Conservation (phyloP, 2,888 invertebrate species). For the Celastrina argiolus region DNA sequence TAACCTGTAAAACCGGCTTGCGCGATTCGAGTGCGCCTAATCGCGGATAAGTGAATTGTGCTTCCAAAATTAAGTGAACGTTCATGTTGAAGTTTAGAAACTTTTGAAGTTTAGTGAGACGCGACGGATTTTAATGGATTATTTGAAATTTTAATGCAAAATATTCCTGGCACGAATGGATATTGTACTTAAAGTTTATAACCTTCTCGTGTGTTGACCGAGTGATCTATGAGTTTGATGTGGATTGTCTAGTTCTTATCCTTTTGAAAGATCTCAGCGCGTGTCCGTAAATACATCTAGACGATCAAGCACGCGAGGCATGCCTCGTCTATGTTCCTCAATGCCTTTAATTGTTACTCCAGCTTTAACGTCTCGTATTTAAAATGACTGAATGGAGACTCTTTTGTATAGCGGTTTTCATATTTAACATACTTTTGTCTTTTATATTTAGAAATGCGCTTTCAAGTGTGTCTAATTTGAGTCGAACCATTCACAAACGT, state of each 20-base stretch:
- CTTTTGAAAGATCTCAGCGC: conserved; percentile 23
- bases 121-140: too few species aligned
- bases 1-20: conserved; percentile 6
- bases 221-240: conserved; percentile 5
- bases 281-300: conserved; percentile 54
- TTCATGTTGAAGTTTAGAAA: background rate
- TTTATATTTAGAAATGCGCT: conserved; percentile 27
- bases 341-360: background rate
- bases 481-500: conserved; percentile 48
- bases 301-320: conserved; percentile 57
- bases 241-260: conserved; percentile 8
- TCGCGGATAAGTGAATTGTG: conserved; percentile 16
- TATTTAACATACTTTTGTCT: conserved; percentile 20
- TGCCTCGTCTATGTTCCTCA: conserved; percentile 34
- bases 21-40: conserved; percentile 22
- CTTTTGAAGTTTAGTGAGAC: background rate
- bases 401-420: background rate
- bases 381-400: background rate
- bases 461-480: conserved; percentile 50
- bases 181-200: background rate
- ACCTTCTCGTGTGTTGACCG: background rate
- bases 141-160: background rate
- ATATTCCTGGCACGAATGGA: background rate
- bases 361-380: background rate
- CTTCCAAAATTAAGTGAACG: background rate